A percentile compares a stretch with the other conserved stretches of the same genome.
Evolutionary conservation across 2,113 vertebrate genomes (phyloP).

Genomic region (Lates calcarifer): DNA sequence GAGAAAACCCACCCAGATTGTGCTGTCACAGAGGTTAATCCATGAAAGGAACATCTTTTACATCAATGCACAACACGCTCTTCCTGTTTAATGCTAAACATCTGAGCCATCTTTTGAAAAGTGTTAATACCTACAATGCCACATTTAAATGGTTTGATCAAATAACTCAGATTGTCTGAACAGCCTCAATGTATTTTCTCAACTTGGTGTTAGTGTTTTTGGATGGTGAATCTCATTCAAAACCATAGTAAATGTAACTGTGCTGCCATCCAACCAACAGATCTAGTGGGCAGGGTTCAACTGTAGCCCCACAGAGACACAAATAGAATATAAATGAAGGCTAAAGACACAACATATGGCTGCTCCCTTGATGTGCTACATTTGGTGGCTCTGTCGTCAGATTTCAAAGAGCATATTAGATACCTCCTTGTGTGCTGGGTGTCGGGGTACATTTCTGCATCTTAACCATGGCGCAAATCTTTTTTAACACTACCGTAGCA

Average conservation of each 20-base stretch:
- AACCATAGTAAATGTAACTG: slow-evolving; percentile 47
- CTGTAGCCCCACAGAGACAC: slow-evolving; percentile 66
- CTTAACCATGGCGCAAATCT: slow-evolving; percentile 43
- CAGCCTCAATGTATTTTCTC: slow-evolving; percentile 38
- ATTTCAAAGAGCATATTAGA: slow-evolving; percentile 78
- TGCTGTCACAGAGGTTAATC: slow-evolving; percentile 50
- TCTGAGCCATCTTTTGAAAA: slow-evolving; percentile 21
- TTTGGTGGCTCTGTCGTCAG: slow-evolving; percentile 59
- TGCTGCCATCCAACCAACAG: slow-evolving; percentile 18
- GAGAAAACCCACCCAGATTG: slow-evolving; percentile 24
- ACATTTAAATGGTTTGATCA: slow-evolving; percentile 30
- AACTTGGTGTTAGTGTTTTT: slow-evolving; percentile 6
- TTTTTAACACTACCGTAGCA: slow-evolving; percentile 29
- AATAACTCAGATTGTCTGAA: slow-evolving; percentile 37
- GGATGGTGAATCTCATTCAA: slow-evolving; percentile 23
- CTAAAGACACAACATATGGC: slow-evolving; percentile 78
- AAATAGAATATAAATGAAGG: slow-evolving; percentile 75
- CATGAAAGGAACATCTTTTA: slow-evolving; percentile 59
- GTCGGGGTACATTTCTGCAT: slow-evolving; percentile 37
- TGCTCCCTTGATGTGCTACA: slow-evolving; percentile 72
- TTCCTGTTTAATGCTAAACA: slow-evolving; percentile 21
- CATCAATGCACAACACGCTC: slow-evolving; percentile 21
- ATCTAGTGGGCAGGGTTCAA: slow-evolving; percentile 58
- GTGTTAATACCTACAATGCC: not conserved
- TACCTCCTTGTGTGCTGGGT: slow-evolving; percentile 47